Base-by-base conservation (phyloP, 2,888 invertebrate species). In the Rhingia rostrata region DNA sequence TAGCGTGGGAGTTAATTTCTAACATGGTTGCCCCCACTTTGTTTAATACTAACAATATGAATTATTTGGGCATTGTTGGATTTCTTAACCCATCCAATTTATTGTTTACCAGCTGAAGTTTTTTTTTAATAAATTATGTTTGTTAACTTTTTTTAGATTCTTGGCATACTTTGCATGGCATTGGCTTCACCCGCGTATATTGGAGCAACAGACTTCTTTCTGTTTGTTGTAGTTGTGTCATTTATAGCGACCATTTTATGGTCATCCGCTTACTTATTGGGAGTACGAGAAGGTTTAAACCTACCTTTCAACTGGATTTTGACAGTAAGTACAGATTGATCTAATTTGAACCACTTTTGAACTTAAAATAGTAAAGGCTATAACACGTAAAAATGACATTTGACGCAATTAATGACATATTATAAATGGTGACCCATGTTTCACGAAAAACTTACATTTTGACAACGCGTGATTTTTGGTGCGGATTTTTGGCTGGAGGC, bases 111-210 rank as follows among this genome's bases (percentile, higher is more conserved):
- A 53, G 6, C 22, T 10, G 4, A 6, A n/a, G 37, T 51, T 47
- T 33, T 33, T 37, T 12, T 58, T 12, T 78, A 41, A 51, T 10
- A 66, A 54, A 14, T 2, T 30, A 10, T 6, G 3, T 41, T n/a
- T 47, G 87, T 80, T 93, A 86, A 93, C 95, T 54, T 93, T 86
- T 93, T 95, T 54, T 94, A 97, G 97, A 87, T 95, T 61, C 90
- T 97, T 85, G 97, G 97, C 82, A 96, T 97, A 83, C 92, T 97
- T 88, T 97, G 97, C 89, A 96, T 97, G 96, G 93, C 95, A 10
- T 93, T 95, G 86, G 96, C 95, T 2, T 95, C 97, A 3, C 96
- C 97, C 5, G 94, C 94, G 0, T 92, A 90, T 87, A 86, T 91
- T 51, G 89, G 91, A 22, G 94, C 94, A 60, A 95, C 96, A 9